Base-by-base conservation (phyloP, 2,797 vertebrate genomes). In the Pogoniulus pusillus region DNA sequence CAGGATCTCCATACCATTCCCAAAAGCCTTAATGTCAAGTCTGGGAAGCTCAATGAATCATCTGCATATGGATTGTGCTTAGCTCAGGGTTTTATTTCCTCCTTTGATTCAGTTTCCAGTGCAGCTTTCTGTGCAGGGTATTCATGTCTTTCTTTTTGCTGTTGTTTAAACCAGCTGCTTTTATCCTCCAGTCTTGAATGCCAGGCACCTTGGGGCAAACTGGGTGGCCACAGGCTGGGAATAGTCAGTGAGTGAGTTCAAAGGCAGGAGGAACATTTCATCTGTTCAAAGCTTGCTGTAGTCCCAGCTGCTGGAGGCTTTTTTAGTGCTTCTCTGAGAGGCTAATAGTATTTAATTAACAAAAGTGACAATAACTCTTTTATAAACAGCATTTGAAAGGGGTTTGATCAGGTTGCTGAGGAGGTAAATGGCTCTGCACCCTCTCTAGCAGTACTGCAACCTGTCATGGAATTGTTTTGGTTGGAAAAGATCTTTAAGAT, bases 211-310 rank as follows among this genome's bases (percentile, higher is more conserved):
- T 58, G 26, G 71, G 92, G 85, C 85, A 93, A 82, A 91, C 89
- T 82, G 88, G 91, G 87, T 95, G 86, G 93, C 72, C 92, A 87
- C 92, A 72, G 91, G n/a, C 87, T 87, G 89, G 82, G 83, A 89
- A n/a, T 41, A 82, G 81, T 37, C 72, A 62, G 51, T 0, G 3
- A 49, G 73, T 0, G 39, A 47, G 81, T 88, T 94, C 92, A 87
- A 85, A 90, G 82, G 93, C 91, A 91, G 24, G 17, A 27, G 83
- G 91, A 82, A 16, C 55, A 91, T 68, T 90, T 93, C 35, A 82
- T 89, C 79, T 75, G 47, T 55, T 95, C 88, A 88, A 89, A 95
- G 81, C 4, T 70, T 71, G 66, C 39, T 79, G 22, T 11, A 64
- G 71, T 62, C 65, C 43, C 37, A 9, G 14, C 66, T 60, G 55